Evolutionary conservation across 2,797 vertebrate genomes (phyloP), one percentile per base, ranked within the genome.

Genomic region (Fratercula arctica): DNA sequence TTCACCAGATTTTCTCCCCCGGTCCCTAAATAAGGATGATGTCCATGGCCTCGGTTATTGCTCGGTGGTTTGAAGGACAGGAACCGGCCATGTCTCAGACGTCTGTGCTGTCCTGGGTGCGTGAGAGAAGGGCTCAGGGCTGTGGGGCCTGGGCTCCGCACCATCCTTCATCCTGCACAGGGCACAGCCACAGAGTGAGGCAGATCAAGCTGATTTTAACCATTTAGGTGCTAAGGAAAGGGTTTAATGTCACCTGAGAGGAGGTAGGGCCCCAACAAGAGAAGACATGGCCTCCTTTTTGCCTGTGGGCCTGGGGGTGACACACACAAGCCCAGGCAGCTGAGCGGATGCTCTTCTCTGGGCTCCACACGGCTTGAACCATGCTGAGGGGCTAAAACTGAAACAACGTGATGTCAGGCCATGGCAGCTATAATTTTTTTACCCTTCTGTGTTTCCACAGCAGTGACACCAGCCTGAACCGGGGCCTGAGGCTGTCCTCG

Each of bases 311-410:
- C 31, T 18, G 35, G 59, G 25, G 31, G 53, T 59, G 46, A 77
- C 0, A 1, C 54, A 24, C 43, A 57, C 28, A 26, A 19, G 24
- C 11, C 45, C 16, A 20, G n/a, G 16, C 10, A 8, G 43, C 6
- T 0, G 13, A 33, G 57, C 1, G 2, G 48, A 13, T 0, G 17
- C 43, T 64, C 15, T 35, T 43, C 64, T 57, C 21, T 7, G 41
- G 21, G 64, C 18, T 48, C 19, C 1, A 2, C 28, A 2, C 0
- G 2, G 51, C 57, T 59, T 45, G 16, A 59, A 24, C 43, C 19
- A 24, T 1, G 1, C 33, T 0, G 10, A 45, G 37, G 59, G 11
- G 24, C 16, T 66, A 19, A 41, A 48, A 41, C 20, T 4, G 25
- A 46, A n/a, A 18, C 11, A 11, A 17, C 0, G 2, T 21, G 67